Conservation (phyloP, 2,888 invertebrate genomes). For the Diarsia brunnea region DNA sequence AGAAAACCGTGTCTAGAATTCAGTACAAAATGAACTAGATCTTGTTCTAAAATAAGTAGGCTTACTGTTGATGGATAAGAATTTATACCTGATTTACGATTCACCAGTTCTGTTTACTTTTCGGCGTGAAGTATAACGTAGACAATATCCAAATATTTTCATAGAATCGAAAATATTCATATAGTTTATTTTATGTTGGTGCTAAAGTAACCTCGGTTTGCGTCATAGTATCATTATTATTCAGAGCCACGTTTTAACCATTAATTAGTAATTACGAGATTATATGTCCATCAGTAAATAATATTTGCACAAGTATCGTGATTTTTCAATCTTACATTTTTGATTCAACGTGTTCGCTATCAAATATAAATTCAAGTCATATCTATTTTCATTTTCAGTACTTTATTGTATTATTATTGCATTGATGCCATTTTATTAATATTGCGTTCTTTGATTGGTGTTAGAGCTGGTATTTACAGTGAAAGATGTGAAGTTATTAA, state of each 20-base stretch:
- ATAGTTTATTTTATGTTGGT: constrained; percentile 16
- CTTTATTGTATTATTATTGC: not conserved
- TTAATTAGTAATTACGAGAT: constrained; percentile 31
- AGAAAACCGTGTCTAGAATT: constrained; percentile 38
- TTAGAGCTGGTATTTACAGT: constrained; percentile 55
- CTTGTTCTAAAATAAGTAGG: constrained; percentile 47
- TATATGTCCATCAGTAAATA: constrained; percentile 11
- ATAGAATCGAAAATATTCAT: constrained; percentile 18
- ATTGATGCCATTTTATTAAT: constrained; percentile 22
- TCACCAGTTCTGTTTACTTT: constrained; percentile 22
- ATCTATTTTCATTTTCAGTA: constrained; percentile 28
- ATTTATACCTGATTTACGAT: constrained; percentile 40
- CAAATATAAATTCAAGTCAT: constrained; percentile 7
- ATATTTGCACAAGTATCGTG: constrained; percentile 28
- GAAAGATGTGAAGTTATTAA: constrained; percentile 59
- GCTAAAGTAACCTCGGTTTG: constrained; percentile 13
- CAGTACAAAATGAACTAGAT: constrained; percentile 36
- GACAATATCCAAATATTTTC: constrained; percentile 47
- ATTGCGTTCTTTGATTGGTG: constrained; percentile 12
- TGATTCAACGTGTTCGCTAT: constrained; percentile 8
- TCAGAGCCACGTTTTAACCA: constrained; percentile 32
- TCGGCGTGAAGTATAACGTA: constrained; percentile 6
- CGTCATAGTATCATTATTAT: constrained; percentile 25
- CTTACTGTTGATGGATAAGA: constrained; percentile 38
- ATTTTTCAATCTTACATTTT: no score